A percentile compares a stretch with the other conserved stretches of the same genome.
Conservation (phyloP, 2,888 invertebrate genomes). For the Hirtodrosophila confusa region DNA sequence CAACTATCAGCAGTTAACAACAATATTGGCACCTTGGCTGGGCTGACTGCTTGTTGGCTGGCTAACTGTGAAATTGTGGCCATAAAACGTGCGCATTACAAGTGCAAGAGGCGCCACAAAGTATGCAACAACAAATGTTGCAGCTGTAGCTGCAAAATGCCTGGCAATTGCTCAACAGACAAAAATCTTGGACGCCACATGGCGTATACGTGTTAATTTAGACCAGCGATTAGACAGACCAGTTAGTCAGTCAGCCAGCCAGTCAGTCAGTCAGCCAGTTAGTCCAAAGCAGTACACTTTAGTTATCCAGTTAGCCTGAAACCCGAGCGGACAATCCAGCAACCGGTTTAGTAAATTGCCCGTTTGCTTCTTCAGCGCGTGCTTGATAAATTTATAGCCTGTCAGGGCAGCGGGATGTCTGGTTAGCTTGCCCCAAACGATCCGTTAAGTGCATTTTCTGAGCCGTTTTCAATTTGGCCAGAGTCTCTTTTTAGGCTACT, state of each 20-base stretch:
- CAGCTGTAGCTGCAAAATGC: conserved; percentile 7
- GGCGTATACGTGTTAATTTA: conserved; percentile 77
- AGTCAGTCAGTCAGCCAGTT: conserved; percentile 4
- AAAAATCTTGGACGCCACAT: conserved; percentile 65
- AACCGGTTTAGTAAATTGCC: conserved; percentile 59
- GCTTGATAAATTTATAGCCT: conserved; percentile 66
- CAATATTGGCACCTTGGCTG: conserved; percentile 78
- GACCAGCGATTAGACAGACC: conserved; percentile 67
- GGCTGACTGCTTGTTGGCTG: conserved; percentile 47
- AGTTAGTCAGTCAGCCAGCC: conserved; percentile 4
- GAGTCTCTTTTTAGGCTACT: conserved; percentile 37
- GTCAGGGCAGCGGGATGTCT: conserved; percentile 48
- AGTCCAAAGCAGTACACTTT: not conserved
- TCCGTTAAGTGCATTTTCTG: conserved; percentile 67
- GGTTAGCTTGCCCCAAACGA: conserved; percentile 24
- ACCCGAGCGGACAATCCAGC: conserved; percentile 11
- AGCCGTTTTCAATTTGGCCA: conserved; percentile 72
- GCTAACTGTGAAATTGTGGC: conserved; percentile 76
- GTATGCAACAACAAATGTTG: conserved; percentile 51
- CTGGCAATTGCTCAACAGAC: conserved; percentile 46
- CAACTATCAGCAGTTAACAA: conserved; percentile 80
- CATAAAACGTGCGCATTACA: conserved; percentile 74
- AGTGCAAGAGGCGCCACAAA: conserved; percentile 54
- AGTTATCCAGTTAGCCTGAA: conserved; percentile 9
- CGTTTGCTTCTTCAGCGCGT: conserved; percentile 58